These are phyloP conservation scores for Gephyroberyx darwinii DNA, from an alignment of 2,797 vertebrate genomes.

Conservation along the genomic window DNA sequence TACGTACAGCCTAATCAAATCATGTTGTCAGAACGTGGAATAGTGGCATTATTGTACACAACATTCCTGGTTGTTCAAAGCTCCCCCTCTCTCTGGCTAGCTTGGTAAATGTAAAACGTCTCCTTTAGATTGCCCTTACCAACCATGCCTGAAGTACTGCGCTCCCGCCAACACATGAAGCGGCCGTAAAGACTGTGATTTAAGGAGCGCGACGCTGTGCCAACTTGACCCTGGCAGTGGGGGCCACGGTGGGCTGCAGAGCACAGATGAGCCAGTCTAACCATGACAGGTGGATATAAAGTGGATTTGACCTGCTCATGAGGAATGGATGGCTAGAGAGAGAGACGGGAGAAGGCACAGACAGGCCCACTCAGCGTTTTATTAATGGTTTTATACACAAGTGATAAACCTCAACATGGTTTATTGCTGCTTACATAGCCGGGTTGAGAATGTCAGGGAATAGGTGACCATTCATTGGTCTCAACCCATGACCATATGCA, in stretches of 20 bases:
- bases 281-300: slow-evolving; percentile 62
- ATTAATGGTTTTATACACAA: slow-evolving; percentile 19
- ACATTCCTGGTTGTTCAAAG: slow-evolving; percentile 37
- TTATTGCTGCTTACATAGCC: slow-evolving; percentile 31
- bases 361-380: slow-evolving; percentile 3
- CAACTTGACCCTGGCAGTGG: slow-evolving; percentile 55
- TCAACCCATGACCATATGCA: slow-evolving; percentile 6
- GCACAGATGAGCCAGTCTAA: slow-evolving; percentile 32
- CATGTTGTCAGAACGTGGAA: slow-evolving; percentile 36
- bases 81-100: slow-evolving; percentile 17
- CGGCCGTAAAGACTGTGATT: slow-evolving; percentile 40
- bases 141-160: slow-evolving; percentile 26
- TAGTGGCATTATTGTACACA: slow-evolving; percentile 23
- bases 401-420: slow-evolving; percentile 18
- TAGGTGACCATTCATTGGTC: slow-evolving; percentile 1
- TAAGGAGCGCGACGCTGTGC: slow-evolving; percentile 32
- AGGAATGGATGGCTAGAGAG: slow-evolving; percentile 23
- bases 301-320: slow-evolving; percentile 37
- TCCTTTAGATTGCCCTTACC: slow-evolving; percentile 33
- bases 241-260: slow-evolving; percentile 40
- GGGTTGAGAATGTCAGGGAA: slow-evolving; percentile 36
- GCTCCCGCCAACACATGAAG: slow-evolving; percentile 52
- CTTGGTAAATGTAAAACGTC: slow-evolving; percentile 36
- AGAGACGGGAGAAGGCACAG: not conserved
- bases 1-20: slow-evolving; percentile 21